These are phyloP conservation scores for Glaucomys volans DNA, from an alignment of 2,113 vertebrate genomes.

Conservation along the genomic window DNA sequence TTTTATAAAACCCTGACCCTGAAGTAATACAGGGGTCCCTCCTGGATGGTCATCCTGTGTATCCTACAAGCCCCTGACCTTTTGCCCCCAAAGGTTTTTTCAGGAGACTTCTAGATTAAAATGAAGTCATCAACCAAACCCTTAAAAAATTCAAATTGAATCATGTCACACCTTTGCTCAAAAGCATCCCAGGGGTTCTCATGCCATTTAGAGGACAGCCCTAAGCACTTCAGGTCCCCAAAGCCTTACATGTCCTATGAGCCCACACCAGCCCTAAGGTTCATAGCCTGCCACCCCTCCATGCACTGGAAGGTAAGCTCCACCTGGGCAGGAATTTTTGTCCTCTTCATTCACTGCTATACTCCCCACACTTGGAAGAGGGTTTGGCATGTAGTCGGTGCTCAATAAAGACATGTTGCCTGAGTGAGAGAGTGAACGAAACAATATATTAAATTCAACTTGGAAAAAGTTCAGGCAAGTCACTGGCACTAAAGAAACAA, in stretches of 20 bases:
- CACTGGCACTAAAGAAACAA: neutral
- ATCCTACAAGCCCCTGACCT: no score
- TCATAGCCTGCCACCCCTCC: no score
- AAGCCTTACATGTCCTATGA: no score
- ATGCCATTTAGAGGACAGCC: neutral
- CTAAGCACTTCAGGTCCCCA: no score
- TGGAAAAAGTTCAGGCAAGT: neutral
- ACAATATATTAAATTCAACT: neutral
- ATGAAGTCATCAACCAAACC: no score
- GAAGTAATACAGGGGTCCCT: no score
- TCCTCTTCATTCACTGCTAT: neutral
- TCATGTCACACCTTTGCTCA: neutral
- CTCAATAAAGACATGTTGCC: neutral
- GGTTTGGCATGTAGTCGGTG: neutral
- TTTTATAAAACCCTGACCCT: no score
- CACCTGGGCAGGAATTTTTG: no score
- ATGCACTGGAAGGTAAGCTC: neutral
- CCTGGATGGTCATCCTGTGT: no score
- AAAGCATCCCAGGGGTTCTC: neutral
- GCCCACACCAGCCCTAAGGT: no score
- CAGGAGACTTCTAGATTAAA: no score
- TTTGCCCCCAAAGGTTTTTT: no score
- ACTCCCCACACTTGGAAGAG: neutral
- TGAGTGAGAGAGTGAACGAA: neutral
- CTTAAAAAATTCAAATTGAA: neutral